Base-by-base conservation (phyloP, 2,888 invertebrate genomes). In the Blastobasis adustella region DNA sequence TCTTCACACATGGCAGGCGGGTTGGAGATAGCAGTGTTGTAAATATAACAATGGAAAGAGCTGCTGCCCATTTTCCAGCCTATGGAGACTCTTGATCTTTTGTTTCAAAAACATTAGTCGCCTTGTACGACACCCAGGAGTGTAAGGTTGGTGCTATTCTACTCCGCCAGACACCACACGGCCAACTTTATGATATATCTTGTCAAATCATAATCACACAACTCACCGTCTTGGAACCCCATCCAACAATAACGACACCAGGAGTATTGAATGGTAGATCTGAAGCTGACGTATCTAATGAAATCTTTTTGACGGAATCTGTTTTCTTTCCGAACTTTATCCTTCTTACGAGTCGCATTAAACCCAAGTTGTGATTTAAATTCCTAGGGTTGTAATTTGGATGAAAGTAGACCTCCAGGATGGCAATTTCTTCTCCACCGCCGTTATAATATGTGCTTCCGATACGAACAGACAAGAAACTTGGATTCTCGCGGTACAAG, bases 401-500 rank as follows among this genome's bases (percentile, higher is more conserved):
- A 47, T 86, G 72, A 54, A 86, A 87, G 59, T 80, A 81, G 5
- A 85, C 70, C 45, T 84, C 81, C 1, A 76, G 39, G 0, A 81
- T 63, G 0, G 69, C 58, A 8, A 86, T 72, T 3, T 61, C 65
- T 51, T 84, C 84, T 0, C 83, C 85, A 0, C 78, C 76, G 0
- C 65, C 63, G 1, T 60, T 66, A 58, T 73, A 76, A 54, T 68
- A 76, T n/a, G 68, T 70, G 56, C 78, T 80, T 6, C 86, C 86
- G 0, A 85, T 66, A 9, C 79, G 69, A 1, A 79, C 77, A 1
- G 84, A 71, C 9, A 79, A 71, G 46, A 82, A 82, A 0, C 75
- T 66, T 0, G 85, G 84, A 50, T 85, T 85, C 54, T 85, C 84
- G 0, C 83, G 76, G 56, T 72, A 84, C 56, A 83, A 77, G 1